phyloP scores from a whole-genome alignment of 2,113 vertebrate genomes.

The Echinops telfairi region DNA sequence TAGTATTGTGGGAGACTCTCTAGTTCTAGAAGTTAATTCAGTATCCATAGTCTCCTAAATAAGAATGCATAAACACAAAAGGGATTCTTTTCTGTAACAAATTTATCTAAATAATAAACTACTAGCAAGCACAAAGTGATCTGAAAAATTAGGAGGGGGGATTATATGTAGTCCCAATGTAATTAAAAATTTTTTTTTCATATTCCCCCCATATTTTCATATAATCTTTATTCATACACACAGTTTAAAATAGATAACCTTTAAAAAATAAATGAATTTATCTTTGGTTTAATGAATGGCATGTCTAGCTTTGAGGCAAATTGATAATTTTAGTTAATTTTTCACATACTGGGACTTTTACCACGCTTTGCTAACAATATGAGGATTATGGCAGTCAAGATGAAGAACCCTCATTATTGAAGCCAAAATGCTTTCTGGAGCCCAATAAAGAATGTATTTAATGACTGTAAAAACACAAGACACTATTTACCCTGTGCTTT shows the following conservation, averaged over 20 bases:
- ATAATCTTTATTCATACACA: not conserved
- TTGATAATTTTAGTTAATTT: constrained; percentile 38
- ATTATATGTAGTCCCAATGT: not conserved
- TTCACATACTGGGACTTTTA: constrained; percentile 15
- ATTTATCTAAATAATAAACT: constrained; percentile 31
- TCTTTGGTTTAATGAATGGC: not conserved
- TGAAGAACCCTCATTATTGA: not conserved
- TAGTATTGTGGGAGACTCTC: not conserved
- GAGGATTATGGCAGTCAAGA: not conserved
- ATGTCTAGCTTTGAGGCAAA: not conserved
- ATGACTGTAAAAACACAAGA: constrained; percentile 10
- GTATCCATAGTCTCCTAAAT: not conserved
- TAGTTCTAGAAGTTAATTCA: not conserved
- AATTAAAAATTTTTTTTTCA: not conserved
- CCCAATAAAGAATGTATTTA: not conserved
- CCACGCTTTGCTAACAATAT: not conserved
- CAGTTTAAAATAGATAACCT: constrained; percentile 13
- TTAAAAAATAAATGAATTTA: not conserved
- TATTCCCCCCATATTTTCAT: not conserved
- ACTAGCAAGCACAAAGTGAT: not conserved
- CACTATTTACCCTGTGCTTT: not conserved
- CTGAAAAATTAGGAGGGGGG: not conserved
- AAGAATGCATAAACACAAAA: not conserved
- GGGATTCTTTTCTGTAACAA: not conserved
- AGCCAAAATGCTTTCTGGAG: constrained; percentile 22